Evolutionary conservation across 2,888 invertebrate genomes (phyloP), one percentile per base, ranked within the genome.

Genomic region (Drosophila fulvimacula): DNA sequence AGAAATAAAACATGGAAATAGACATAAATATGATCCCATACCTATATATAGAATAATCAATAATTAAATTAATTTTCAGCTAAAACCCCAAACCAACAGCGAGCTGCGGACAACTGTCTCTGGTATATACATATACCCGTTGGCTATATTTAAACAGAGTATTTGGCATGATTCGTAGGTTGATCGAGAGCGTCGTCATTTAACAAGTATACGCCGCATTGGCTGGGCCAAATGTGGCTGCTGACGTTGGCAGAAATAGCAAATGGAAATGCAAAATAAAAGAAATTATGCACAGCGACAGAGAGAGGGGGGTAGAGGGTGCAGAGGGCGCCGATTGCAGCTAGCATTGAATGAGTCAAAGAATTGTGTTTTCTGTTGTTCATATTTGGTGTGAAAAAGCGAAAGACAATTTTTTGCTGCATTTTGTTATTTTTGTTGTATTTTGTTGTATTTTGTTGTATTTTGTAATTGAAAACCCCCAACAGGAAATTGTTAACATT

Each of bases 401-500:
- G 49, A 42, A 66, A 59, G 27, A 69, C 46, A 65, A 76, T 73
- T 60, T 39, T 64, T 56, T 27, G 4, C 19, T 19, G 17, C n/a
- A 27, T 41, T 57, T 38, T 59, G 51, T 56, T 44, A 21, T 49
- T 38, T 41, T 57, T 53, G n/a, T n/a, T n/a, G n/a, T n/a, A n/a
- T 42, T 24, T 24, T 52, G n/a, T n/a, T n/a, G n/a, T n/a, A n/a
- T 61, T 10, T 51, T 30, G 39, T 49, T 51, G 7, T 15, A 2
- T 21, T 32, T 66, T 71, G 82, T 73, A 86, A 82, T 55, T 70
- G 75, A 65, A 82, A 75, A 75, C 77, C 81, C 52, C 58, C 58
- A 81, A 82, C 82, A 81, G 82, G 82, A 82, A 82, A 82, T 82
- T 86, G 77, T 83, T 75, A 71, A 83, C 72, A 86, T 51, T 51